phyloP scores from a whole-genome alignment of 1,140 invertebrate genomes.

The Papilio xuthus region DNA sequence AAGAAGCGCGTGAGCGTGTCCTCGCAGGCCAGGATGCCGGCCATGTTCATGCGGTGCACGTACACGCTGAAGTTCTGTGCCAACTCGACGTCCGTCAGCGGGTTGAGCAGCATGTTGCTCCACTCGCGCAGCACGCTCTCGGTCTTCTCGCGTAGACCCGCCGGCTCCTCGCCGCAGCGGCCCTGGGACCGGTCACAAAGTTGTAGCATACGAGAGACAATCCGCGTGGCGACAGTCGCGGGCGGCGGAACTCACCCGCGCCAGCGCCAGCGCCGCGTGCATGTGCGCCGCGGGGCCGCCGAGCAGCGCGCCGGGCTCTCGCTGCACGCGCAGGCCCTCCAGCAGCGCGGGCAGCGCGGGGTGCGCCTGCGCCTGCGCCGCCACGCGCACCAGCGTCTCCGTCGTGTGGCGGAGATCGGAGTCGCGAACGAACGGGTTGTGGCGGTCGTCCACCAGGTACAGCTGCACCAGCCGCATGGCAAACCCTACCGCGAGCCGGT shows the following conservation, averaged over 20 bases:
- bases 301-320: constrained; percentile 85
- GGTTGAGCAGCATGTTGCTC: constrained; percentile 94
- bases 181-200: constrained; percentile 81
- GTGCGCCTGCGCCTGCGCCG: constrained; percentile 85
- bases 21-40: constrained; percentile 98
- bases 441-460: constrained; percentile 93
- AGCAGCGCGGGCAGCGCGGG: constrained; percentile 84
- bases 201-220: too few relatives aligned
- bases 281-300: constrained; percentile 92
- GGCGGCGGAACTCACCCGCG: constrained; percentile 80
- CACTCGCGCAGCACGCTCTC: constrained; percentile 97
- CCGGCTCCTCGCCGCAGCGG: constrained; percentile 96
- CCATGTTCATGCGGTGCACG: constrained; percentile 97
- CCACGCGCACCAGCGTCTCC: constrained; percentile 89
- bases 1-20: constrained; percentile 99
- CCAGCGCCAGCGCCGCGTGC: constrained; percentile 94
- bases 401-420: constrained; percentile 93
- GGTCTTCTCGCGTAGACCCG: constrained; percentile 96
- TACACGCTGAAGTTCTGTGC: constrained; percentile 97
- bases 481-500: constrained; percentile 92
- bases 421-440: constrained; percentile 89
- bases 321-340: constrained; percentile 88
- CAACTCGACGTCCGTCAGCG: constrained; percentile 88
- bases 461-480: constrained; percentile 95
- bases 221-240: too few relatives aligned